Conservation (phyloP, 2,797 vertebrate species). For the Eospalax fontanierii region DNA sequence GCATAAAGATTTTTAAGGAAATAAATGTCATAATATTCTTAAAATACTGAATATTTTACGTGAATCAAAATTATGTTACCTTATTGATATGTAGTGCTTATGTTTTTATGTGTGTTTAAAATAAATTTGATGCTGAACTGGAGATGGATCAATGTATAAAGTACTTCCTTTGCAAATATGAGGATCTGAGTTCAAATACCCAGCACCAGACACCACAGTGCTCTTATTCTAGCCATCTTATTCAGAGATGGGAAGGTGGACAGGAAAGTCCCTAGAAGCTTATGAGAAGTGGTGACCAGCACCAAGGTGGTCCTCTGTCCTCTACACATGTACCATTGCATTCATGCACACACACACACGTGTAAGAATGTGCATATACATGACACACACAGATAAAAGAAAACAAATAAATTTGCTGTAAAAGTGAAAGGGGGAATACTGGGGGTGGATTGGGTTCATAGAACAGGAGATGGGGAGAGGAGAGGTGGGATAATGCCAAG, state of each 20-base stretch:
- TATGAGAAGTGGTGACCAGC: neutral
- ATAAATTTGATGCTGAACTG: neutral
- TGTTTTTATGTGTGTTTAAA: neutral
- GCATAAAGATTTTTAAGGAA: neutral
- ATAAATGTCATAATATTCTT: neutral
- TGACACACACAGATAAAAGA: neutral
- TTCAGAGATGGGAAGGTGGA: neutral
- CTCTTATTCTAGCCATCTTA: too few species aligned
- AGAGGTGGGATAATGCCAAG: neutral
- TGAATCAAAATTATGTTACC: too few species aligned
- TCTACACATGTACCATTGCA: neutral
- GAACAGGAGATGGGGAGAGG: rapidly evolving
- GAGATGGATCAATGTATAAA: neutral
- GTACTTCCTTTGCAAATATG: neutral
- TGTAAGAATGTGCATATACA: neutral
- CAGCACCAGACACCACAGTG: too few species aligned
- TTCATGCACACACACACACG: neutral
- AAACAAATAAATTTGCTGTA: neutral
- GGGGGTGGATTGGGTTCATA: neutral
- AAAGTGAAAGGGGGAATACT: neutral
- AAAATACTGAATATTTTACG: neutral
- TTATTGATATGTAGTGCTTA: neutral
- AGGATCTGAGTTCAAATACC: neutral
- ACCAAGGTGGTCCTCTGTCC: neutral
- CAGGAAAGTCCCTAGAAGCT: neutral